A percentile compares a stretch with the other conserved stretches of the same genome.
These are phyloP conservation scores for Thereva unica DNA, from an alignment of 2,888 invertebrate genomes.

Conservation along the genomic window DNA sequence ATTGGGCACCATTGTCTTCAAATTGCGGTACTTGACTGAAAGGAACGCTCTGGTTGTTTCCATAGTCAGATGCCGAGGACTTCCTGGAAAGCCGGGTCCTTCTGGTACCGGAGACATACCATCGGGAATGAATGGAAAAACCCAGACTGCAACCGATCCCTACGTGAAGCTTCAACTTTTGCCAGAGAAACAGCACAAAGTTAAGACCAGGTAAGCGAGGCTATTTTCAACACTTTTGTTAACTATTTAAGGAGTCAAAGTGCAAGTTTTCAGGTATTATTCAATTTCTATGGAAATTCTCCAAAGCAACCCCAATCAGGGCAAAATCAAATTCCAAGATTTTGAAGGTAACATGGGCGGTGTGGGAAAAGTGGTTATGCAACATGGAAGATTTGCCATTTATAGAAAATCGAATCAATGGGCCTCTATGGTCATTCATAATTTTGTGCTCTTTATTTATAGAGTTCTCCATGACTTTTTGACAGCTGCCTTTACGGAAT, in stretches of 20 bases:
- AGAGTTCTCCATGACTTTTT: too few species aligned
- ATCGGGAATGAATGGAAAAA: conserved; percentile 57
- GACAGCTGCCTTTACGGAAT: too few species aligned
- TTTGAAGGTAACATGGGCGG: too few species aligned
- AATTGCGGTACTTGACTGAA: conserved; percentile 85
- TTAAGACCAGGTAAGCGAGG: conserved; percentile 73
- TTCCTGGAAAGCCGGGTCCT: conserved; percentile 65
- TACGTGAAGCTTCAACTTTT: conserved; percentile 97
- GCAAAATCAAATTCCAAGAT: too few species aligned
- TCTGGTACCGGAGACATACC: conserved; percentile 64
- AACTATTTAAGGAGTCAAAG: too few species aligned
- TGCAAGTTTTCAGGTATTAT: too few species aligned
- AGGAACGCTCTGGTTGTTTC: conserved; percentile 90
- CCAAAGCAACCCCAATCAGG: not conserved
- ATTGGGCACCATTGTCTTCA: conserved; percentile 87
- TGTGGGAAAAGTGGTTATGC: too few species aligned
- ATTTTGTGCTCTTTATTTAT: too few species aligned
- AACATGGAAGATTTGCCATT: too few species aligned
- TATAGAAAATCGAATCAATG: too few species aligned
- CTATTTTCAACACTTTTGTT: not conserved
- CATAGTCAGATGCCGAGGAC: conserved; percentile 84
- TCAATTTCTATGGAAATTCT: not conserved
- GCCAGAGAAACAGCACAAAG: conserved; percentile 97
- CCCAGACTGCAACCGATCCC: conserved; percentile 71
- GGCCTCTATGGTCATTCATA: too few species aligned